These are phyloP conservation scores for Macrotus californicus DNA, from an alignment of 2,113 vertebrate species.

Conservation along the genomic window DNA sequence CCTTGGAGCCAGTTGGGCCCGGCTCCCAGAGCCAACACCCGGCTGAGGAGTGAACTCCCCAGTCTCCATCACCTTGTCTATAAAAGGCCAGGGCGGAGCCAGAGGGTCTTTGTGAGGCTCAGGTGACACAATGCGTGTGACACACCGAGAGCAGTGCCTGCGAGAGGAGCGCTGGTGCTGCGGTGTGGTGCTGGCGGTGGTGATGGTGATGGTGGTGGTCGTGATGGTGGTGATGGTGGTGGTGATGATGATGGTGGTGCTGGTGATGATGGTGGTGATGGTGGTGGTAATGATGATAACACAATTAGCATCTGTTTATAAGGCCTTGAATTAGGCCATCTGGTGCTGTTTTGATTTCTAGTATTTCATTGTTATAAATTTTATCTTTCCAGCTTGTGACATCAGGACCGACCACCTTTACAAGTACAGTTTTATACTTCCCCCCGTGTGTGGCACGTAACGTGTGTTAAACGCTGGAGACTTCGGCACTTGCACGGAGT, in stretches of 20 bases:
- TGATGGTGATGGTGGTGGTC: neutral
- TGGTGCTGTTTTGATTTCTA: neutral
- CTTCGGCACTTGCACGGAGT: rapidly evolving
- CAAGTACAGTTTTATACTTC: rapidly evolving
- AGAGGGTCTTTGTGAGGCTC: neutral
- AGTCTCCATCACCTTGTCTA: neutral
- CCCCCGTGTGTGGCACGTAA: rapidly evolving
- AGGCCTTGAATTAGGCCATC: neutral
- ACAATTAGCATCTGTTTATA: neutral
- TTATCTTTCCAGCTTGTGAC: neutral
- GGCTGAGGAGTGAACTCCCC: too few species aligned
- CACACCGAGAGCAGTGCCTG: rapidly evolving
- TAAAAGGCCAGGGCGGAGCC: neutral
- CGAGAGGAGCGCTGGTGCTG: rapidly evolving
- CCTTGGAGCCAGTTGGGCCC: neutral
- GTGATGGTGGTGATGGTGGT: rapidly evolving
- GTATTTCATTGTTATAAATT: neutral
- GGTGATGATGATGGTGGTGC: rapidly evolving
- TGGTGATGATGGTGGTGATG: rapidly evolving
- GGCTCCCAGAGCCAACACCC: neutral
- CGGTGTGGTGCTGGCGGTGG: rapidly evolving
- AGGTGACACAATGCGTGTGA: rapidly evolving
- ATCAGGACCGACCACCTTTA: neutral
- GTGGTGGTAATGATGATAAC: rapidly evolving
- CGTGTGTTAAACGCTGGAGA: too few species aligned